Conservation (phyloP, 1,140 invertebrate species). For the Spodoptera frugiperda region DNA sequence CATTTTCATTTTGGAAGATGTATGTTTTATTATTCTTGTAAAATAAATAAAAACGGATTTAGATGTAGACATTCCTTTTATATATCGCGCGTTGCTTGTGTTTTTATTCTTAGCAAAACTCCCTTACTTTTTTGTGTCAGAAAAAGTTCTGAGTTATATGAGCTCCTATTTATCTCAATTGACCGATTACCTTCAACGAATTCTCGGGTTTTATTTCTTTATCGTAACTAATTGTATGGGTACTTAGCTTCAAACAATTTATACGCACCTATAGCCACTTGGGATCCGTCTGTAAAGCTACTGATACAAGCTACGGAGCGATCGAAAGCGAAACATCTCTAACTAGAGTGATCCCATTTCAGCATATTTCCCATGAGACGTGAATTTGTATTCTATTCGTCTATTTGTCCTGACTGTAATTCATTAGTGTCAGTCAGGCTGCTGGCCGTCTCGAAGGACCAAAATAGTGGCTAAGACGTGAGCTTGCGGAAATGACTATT, state of each 20-base stretch:
- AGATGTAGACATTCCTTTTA: constrained; percentile 7
- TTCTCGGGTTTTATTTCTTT: background rate
- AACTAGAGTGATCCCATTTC: constrained; percentile 43
- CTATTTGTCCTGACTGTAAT: constrained; percentile 50
- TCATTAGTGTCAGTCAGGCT: constrained; percentile 50
- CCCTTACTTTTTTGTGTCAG: background rate
- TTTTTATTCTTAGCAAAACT: background rate
- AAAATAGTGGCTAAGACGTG: constrained; percentile 22
- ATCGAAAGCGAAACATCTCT: constrained; percentile 9
- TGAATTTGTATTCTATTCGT: constrained; percentile 50
- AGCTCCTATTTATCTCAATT: too few relatives aligned
- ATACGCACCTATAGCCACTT: background rate
- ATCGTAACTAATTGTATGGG: background rate
- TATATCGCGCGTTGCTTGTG: too few relatives aligned
- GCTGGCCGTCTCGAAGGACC: constrained; percentile 39
- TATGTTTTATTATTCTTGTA: constrained; percentile 25
- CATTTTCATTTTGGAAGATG: constrained; percentile 25
- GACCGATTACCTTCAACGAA: background rate
- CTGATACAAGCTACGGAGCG: background rate
- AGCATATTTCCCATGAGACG: constrained; percentile 43
- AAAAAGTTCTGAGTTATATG: background rate
- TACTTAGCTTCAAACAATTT: background rate
- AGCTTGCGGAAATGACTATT: constrained; percentile 40
- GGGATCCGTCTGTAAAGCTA: constrained; percentile 12
- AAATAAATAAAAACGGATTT: constrained; percentile 9